Conservation (phyloP, 2,888 invertebrate genomes). For the Agonopterix heracliana region DNA sequence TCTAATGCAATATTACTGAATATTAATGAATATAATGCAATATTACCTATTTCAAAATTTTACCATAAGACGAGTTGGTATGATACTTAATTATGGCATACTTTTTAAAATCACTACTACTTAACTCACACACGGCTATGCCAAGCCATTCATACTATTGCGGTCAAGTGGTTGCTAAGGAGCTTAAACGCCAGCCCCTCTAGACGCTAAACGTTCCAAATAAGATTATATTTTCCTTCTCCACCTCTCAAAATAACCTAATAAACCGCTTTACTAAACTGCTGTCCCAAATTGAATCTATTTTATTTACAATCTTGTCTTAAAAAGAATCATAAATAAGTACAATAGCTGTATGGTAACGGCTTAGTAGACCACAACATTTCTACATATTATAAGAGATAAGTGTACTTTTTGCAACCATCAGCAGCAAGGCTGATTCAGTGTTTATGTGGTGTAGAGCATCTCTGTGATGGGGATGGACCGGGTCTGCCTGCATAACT, state of each 20-base stretch:
- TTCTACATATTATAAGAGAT: too few relatives aligned
- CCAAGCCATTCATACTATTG: conserved; percentile 27
- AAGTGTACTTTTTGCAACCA: too few relatives aligned
- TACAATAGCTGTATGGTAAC: neutral
- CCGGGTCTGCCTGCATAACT: too few relatives aligned
- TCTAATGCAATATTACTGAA: too few relatives aligned
- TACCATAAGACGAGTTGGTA: too few relatives aligned
- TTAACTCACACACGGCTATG: neutral
- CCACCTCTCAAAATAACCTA: conserved; percentile 25
- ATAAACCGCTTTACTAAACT: conserved; percentile 18
- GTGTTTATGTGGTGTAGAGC: too few relatives aligned
- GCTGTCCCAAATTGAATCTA: conserved; percentile 3
- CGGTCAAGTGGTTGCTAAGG: conserved; percentile 58
- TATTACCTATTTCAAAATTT: too few relatives aligned
- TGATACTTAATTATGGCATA: too few relatives aligned
- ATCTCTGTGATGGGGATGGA: too few relatives aligned
- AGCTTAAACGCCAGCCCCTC: conserved; percentile 45
- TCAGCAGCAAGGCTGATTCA: too few relatives aligned
- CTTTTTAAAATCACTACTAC: neutral
- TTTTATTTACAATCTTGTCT: conserved; percentile 4
- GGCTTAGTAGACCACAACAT: too few relatives aligned
- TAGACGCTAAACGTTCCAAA: conserved; percentile 42
- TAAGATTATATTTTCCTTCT: conserved; percentile 43
- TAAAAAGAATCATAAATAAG: conserved; percentile 14
- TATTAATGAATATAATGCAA: too few relatives aligned